Evolutionary conservation across 1,140 invertebrate genomes (phyloP).

Genomic region (Drosophila serrata): DNA sequence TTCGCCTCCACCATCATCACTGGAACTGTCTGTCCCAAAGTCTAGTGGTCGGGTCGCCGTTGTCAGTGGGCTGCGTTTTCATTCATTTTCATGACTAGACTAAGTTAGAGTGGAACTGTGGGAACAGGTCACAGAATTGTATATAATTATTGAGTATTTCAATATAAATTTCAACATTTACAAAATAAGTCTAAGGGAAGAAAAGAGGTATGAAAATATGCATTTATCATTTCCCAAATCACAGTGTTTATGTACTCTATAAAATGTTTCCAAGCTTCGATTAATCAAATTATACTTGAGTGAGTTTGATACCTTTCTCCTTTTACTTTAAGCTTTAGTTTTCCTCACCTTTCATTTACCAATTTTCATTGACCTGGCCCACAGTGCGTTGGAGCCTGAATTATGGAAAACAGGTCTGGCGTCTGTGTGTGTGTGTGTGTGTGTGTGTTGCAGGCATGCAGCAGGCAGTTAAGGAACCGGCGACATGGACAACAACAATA

Average conservation of each 20-base stretch:
- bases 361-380: conserved; percentile 3
- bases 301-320: not conserved
- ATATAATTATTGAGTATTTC: not conserved
- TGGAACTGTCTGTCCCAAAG: conserved; percentile 39
- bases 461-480: conserved; percentile 61
- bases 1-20: conserved; percentile 44
- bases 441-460: conserved; percentile 63
- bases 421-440: too few species aligned
- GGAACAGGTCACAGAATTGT: not conserved
- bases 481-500: conserved; percentile 45
- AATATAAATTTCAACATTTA: not conserved
- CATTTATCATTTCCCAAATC: not conserved
- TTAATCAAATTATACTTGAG: conserved; percentile 1
- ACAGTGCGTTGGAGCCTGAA: conserved; percentile 63
- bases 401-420: conserved; percentile 79
- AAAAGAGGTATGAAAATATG: not conserved
- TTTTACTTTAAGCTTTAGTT: not conserved
- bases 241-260: not conserved
- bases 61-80: conserved; percentile 57
- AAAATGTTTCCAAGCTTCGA: not conserved
- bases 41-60: conserved; percentile 25
- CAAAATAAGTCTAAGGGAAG: not conserved
- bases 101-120: conserved; percentile 33
- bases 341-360: not conserved
- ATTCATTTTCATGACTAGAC: conserved; percentile 60